phyloP scores from a whole-genome alignment of 2,888 invertebrate genomes.

The Pristionchus fissidentatus region DNA sequence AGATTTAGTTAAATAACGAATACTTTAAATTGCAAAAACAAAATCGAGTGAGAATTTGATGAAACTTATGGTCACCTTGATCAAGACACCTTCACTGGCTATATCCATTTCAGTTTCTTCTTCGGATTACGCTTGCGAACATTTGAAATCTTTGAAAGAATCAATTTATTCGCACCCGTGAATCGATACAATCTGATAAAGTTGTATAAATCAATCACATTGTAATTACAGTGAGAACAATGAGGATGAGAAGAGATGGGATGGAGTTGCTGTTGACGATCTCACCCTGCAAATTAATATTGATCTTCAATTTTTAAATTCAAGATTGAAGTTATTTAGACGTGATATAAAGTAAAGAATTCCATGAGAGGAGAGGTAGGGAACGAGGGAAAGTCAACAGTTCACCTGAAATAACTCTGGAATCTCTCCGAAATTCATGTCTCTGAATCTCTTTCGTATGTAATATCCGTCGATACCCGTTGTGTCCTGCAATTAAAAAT shows the following conservation, averaged over 20 bases:
- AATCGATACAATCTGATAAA: not conserved
- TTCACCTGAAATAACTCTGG: constrained; percentile 32
- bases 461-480: constrained; percentile 35
- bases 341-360: not conserved
- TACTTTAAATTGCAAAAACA: not conserved
- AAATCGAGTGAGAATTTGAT: not conserved
- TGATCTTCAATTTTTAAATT: not conserved
- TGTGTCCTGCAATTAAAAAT: constrained; percentile 15
- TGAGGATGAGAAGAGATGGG: not conserved
- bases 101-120: not conserved
- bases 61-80: no score
- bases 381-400: not conserved
- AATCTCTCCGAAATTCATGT: constrained; percentile 47
- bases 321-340: not conserved
- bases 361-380: not conserved
- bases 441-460: constrained; percentile 29
- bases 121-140: not conserved
- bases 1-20: no score
- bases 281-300: constrained; percentile 23
- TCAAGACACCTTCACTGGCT: no score
- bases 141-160: not conserved
- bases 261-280: constrained; percentile 11
- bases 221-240: not conserved
- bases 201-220: constrained; percentile 11
- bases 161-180: not conserved